Conservation (phyloP, 2,888 invertebrate species). For the Auanema freiburgensis region DNA sequence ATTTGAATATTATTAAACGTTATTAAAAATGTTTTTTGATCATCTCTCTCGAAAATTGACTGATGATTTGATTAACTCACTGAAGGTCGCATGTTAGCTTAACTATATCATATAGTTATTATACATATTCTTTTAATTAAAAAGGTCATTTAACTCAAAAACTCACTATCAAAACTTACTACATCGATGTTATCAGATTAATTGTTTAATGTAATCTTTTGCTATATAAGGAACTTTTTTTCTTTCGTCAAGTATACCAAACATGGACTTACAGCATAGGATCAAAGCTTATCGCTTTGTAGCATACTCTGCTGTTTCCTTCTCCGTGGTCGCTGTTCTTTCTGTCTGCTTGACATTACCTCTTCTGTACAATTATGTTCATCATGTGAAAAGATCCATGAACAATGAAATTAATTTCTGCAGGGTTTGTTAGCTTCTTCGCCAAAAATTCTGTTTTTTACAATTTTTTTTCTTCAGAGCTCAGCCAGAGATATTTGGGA, state of each 20-base stretch:
- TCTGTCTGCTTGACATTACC: constrained; percentile 36
- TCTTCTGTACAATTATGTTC: constrained; percentile 39
- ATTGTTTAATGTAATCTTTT: too few species aligned
- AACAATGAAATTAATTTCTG: constrained; percentile 36
- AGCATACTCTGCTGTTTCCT: constrained; percentile 37
- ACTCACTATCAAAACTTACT: too few species aligned
- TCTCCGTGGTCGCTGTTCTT: constrained; percentile 34
- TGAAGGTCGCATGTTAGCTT: too few species aligned
- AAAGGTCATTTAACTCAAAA: too few species aligned
- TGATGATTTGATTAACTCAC: too few species aligned
- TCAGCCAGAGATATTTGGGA: constrained; percentile 47
- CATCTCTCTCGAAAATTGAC: too few species aligned
- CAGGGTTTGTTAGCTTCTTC: constrained; percentile 1
- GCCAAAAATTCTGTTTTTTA: neutral
- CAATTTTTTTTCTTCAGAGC: constrained; percentile 15
- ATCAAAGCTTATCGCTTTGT: constrained; percentile 34
- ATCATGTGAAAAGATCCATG: constrained; percentile 37
- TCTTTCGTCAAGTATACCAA: neutral
- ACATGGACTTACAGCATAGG: constrained; percentile 14
- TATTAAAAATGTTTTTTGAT: too few species aligned
- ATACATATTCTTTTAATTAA: too few species aligned
- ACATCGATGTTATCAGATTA: too few species aligned
- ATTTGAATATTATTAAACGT: too few species aligned
- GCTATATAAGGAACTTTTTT: neutral
- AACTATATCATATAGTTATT: too few species aligned